Evolutionary conservation across 1,140 invertebrate species (phyloP).

Genomic region (Platyura marginata): DNA sequence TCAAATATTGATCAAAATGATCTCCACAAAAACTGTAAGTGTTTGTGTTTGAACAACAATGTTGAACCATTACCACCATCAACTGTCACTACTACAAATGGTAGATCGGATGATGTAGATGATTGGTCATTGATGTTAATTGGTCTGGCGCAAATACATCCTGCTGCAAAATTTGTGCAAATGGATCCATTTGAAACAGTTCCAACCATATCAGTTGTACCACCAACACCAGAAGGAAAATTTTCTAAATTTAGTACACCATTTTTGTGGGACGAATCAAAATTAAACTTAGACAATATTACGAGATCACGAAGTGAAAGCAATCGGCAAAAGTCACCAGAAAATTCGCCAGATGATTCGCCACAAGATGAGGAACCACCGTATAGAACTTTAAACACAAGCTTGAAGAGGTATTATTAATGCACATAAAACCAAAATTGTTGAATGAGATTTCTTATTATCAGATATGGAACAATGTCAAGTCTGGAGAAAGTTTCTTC

Average conservation of each 20-base stretch:
- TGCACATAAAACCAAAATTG: too few relatives aligned
- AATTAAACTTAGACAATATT: slow-evolving; percentile 2
- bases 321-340: slow-evolving; percentile 4
- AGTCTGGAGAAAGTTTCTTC: slow-evolving; percentile 46
- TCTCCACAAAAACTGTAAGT: background rate
- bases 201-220: slow-evolving; percentile 52
- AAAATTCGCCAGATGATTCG: slow-evolving; percentile 33
- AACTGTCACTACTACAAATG: background rate
- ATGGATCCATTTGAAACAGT: slow-evolving; percentile 27
- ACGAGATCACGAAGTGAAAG: slow-evolving; percentile 1
- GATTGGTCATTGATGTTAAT: slow-evolving; percentile 40
- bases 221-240: slow-evolving; percentile 47
- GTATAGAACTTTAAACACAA: slow-evolving; percentile 30
- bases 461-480: slow-evolving; percentile 53
- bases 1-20: background rate
- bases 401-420: slow-evolving; percentile 35
- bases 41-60: background rate
- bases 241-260: slow-evolving; percentile 18
- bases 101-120: slow-evolving; percentile 23
- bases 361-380: slow-evolving; percentile 34
- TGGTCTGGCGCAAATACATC: slow-evolving; percentile 40
- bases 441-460: too few relatives aligned
- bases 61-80: background rate
- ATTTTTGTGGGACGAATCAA: slow-evolving; percentile 19
- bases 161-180: slow-evolving; percentile 38